Percentiles rank a stretch among this genome's conserved stretches.
phyloP scores from a whole-genome alignment of 2,113 vertebrate species.

The Mirounga angustirostris region DNA sequence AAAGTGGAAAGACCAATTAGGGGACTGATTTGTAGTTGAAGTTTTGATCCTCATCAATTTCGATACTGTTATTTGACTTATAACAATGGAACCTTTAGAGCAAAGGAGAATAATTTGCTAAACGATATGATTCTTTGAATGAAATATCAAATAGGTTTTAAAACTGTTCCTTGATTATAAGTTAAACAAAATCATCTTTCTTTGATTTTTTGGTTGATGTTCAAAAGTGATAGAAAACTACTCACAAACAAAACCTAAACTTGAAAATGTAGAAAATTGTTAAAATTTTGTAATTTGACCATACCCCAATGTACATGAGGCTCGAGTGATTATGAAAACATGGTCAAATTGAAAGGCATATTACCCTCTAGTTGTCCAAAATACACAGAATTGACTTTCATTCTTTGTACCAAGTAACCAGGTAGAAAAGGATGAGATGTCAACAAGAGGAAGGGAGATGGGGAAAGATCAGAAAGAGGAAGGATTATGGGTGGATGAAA shows the following conservation, averaged over 20 bases:
- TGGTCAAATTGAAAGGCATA: background rate
- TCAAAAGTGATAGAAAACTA: background rate
- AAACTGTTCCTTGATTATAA: slow-evolving; percentile 3
- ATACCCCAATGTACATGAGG: background rate
- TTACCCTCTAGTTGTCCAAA: background rate
- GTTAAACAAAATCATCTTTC: background rate
- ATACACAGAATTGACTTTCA: background rate
- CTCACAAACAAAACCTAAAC: background rate
- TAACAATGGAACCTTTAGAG: background rate
- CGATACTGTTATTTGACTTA: background rate
- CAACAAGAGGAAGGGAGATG: background rate
- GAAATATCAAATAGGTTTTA: background rate
- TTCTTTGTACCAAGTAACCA: background rate
- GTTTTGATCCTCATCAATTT: background rate
- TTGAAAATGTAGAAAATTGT: background rate
- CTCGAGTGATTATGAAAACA: background rate
- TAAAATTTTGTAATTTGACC: background rate
- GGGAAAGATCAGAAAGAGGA: background rate
- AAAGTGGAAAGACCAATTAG: background rate
- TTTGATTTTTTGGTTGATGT: slow-evolving; percentile 5
- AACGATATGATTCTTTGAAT: background rate
- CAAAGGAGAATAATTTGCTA: background rate
- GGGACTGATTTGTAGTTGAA: background rate
- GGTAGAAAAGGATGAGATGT: background rate
- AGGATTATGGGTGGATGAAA: background rate